A percentile compares a stretch with the other conserved stretches of the same genome.
phyloP scores from a whole-genome alignment of 1,140 invertebrate species.

The Scaptomyza montana region DNA sequence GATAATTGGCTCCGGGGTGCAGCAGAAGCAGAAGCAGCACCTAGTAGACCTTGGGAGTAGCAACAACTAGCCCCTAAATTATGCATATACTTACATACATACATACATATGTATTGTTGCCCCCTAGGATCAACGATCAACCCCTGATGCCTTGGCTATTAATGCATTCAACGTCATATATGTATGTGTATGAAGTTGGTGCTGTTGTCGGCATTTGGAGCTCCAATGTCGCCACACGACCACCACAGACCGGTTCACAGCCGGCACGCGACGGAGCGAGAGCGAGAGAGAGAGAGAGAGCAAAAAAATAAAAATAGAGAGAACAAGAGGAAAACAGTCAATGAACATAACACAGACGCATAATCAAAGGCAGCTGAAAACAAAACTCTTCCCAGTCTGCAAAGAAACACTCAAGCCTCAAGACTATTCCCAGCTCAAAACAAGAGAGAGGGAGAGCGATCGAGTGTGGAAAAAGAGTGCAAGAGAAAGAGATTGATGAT shows the following conservation, averaged over 20 bases:
- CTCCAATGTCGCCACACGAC: conserved; percentile 40
- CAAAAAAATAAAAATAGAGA: neutral
- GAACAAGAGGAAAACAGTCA: conserved; percentile 8
- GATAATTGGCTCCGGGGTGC: conserved; percentile 61
- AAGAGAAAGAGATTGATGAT: conserved; percentile 1
- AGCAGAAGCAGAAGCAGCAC: conserved; percentile 9
- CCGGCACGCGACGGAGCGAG: conserved; percentile 70
- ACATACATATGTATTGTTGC: neutral
- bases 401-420: conserved; percentile 16
- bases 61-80: neutral
- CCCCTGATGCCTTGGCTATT: conserved; percentile 14
- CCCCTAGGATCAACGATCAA: neutral
- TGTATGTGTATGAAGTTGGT: neutral
- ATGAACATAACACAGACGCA: conserved; percentile 17
- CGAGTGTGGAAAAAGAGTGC: neutral
- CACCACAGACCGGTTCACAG: conserved; percentile 60
- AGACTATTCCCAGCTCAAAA: conserved; percentile 19
- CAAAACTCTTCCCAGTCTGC: conserved; percentile 19
- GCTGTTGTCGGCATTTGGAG: neutral
- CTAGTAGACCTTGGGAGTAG: conserved; percentile 1
- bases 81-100: neutral
- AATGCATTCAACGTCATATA: conserved; percentile 33
- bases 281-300: conserved; percentile 5
- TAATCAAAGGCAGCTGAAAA: conserved; percentile 37
- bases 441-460: conserved; percentile 1